Percentiles rank a stretch among this genome's conserved stretches.
These are phyloP conservation scores for Epinephelus coioides DNA, from an alignment of 2,797 vertebrate genomes.

Conservation along the genomic window DNA sequence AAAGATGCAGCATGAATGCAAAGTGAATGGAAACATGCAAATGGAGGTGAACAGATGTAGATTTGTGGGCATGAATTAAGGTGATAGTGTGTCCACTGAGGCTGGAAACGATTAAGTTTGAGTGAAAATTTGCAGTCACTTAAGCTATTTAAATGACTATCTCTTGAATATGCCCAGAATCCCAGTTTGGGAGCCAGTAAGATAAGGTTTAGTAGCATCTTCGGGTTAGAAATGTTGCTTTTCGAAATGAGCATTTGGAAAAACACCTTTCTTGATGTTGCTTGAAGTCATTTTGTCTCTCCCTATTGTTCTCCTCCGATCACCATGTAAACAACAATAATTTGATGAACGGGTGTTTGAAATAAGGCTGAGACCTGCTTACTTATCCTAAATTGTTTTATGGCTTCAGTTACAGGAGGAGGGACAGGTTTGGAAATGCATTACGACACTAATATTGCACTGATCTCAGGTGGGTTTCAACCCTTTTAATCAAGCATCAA, in stretches of 20 bases:
- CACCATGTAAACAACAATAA: constrained; percentile 1
- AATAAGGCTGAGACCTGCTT: constrained; percentile 16
- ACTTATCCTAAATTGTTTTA: constrained; percentile 9
- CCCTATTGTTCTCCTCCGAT: neutral
- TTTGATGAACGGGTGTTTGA: neutral
- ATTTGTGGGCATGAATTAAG: neutral
- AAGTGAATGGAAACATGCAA: constrained; percentile 14
- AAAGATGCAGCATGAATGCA: neutral
- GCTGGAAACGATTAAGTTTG: neutral
- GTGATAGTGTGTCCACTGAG: neutral
- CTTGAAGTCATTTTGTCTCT: neutral
- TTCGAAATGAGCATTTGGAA: neutral
- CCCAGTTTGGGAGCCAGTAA: neutral
- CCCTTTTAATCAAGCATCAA: constrained; percentile 33
- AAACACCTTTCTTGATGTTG: neutral
- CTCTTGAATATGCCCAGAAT: neutral
- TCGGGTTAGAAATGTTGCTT: neutral
- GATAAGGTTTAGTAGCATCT: neutral
- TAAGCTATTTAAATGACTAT: constrained; percentile 1
- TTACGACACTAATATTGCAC: constrained; percentile 16
- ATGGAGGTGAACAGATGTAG: neutral
- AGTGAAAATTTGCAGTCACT: neutral
- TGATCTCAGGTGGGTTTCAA: constrained; percentile 13
- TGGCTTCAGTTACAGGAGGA: constrained; percentile 8
- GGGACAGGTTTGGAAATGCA: constrained; percentile 20